Percentiles rank a stretch among this genome's conserved stretches.
phyloP scores from a whole-genome alignment of 2,888 invertebrate species.

The Yponomeuta evonymella region DNA sequence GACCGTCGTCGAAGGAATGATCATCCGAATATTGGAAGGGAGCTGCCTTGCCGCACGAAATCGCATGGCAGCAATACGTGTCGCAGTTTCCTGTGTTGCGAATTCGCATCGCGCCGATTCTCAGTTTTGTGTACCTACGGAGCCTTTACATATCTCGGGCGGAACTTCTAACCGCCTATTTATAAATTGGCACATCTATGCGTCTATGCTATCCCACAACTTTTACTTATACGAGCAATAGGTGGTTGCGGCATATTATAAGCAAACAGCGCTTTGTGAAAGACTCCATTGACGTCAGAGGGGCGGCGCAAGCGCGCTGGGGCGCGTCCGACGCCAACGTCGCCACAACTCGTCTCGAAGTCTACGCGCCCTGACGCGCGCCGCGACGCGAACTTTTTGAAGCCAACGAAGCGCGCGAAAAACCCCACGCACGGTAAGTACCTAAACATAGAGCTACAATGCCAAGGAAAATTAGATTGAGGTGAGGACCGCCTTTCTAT shows the following conservation, averaged over 20 bases:
- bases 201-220: not conserved
- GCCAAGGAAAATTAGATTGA: not conserved
- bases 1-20: too few relatives aligned
- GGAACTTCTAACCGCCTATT: not conserved
- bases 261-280: slow-evolving; percentile 48
- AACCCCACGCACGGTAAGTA: slow-evolving; percentile 46
- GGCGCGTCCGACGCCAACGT: slow-evolving; percentile 33
- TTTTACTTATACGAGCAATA: not conserved
- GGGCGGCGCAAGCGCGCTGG: slow-evolving; percentile 44
- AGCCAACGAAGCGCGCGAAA: slow-evolving; percentile 48
- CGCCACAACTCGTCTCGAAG: slow-evolving; percentile 52
- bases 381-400: slow-evolving; percentile 28
- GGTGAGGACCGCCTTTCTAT: not conserved
- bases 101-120: too few relatives aligned
- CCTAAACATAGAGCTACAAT: slow-evolving; percentile 14
- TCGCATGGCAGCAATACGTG: too few relatives aligned
- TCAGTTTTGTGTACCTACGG: too few relatives aligned
- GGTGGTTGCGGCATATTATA: slow-evolving; percentile 4
- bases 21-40: too few relatives aligned
- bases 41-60: too few relatives aligned
- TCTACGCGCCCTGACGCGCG: slow-evolving; percentile 42
- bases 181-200: not conserved
- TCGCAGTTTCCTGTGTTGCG: too few relatives aligned
- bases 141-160: not conserved
- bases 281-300: slow-evolving; percentile 70